A percentile compares a stretch with the other conserved stretches of the same genome.
These are phyloP conservation scores for Paramormyrops kingsleyae DNA, from an alignment of 2,113 vertebrate species.

Conservation along the genomic window DNA sequence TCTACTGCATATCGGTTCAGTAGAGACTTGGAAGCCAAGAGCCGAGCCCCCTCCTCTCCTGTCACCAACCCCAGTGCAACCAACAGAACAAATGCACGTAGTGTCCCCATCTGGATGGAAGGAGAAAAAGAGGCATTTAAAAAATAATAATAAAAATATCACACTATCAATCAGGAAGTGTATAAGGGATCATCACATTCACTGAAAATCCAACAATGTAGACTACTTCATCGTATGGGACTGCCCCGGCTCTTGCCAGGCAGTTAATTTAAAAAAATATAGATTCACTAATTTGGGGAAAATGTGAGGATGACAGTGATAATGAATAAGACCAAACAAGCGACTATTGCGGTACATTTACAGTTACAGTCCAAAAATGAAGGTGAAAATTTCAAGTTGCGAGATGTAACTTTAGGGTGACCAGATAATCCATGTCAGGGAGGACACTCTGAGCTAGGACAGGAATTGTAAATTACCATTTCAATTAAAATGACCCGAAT, in stretches of 20 bases:
- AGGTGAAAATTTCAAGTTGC: not conserved
- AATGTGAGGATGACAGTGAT: not conserved
- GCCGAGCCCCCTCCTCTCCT: constrained; percentile 81
- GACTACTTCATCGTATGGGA: not conserved
- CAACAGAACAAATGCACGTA: constrained; percentile 42
- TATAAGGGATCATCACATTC: not conserved
- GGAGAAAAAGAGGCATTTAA: not conserved
- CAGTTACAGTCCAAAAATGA: not conserved
- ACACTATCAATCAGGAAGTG: not conserved
- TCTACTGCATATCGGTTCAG: constrained; percentile 91
- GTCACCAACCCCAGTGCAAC: constrained; percentile 48
- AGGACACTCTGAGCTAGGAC: too few relatives aligned
- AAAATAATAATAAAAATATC: not conserved
- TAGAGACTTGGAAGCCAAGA: constrained; percentile 87
- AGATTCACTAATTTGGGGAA: not conserved
- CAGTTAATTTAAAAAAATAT: not conserved
- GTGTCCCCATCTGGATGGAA: constrained; percentile 59
- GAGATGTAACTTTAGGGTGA: not conserved
- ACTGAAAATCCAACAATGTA: not conserved
- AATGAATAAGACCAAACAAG: not conserved
- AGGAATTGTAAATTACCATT: too few relatives aligned
- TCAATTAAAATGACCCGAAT: too few relatives aligned
- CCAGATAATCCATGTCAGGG: too few relatives aligned
- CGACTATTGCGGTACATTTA: not conserved
- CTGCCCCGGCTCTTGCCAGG: not conserved